These are phyloP conservation scores for Lipophrys pholis DNA, from an alignment of 2,113 vertebrate genomes.

Conservation along the genomic window DNA sequence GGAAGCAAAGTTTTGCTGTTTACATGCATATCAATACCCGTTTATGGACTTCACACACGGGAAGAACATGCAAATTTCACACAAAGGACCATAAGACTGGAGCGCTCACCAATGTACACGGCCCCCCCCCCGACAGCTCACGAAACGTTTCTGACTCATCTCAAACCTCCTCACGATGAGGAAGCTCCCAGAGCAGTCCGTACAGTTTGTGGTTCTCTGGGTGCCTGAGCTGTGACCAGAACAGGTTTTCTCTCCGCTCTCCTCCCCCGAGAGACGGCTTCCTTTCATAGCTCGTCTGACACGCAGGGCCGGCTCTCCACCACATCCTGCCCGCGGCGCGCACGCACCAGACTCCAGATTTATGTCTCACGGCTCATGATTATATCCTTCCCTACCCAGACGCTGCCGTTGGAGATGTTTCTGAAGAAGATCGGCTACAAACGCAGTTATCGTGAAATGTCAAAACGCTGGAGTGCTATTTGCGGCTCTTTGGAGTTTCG, in stretches of 20 bases:
- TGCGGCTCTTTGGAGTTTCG: conserved; percentile 34
- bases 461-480: conserved; percentile 29
- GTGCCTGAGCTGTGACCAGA: not conserved
- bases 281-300: conserved; percentile 34
- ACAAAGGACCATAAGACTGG: no score
- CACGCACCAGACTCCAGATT: conserved; percentile 57
- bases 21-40: no score
- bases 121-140: no score
- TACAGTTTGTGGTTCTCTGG: conserved; percentile 2
- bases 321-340: conserved; percentile 61
- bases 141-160: no score
- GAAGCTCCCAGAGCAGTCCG: not conserved
- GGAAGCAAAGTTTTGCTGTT: no score
- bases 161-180: no score
- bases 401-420: conserved; percentile 34
- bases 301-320: conserved; percentile 29
- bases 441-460: conserved; percentile 35
- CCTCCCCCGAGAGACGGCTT: conserved; percentile 38
- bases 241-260: conserved; percentile 13
- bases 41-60: no score
- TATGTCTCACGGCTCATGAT: conserved; percentile 61
- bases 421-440: conserved; percentile 35
- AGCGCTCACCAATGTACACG: no score
- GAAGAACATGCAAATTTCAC: no score
- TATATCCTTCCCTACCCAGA: conserved; percentile 47